Conservation (phyloP, 2,888 invertebrate species). For the Sarcophaga rosellei region DNA sequence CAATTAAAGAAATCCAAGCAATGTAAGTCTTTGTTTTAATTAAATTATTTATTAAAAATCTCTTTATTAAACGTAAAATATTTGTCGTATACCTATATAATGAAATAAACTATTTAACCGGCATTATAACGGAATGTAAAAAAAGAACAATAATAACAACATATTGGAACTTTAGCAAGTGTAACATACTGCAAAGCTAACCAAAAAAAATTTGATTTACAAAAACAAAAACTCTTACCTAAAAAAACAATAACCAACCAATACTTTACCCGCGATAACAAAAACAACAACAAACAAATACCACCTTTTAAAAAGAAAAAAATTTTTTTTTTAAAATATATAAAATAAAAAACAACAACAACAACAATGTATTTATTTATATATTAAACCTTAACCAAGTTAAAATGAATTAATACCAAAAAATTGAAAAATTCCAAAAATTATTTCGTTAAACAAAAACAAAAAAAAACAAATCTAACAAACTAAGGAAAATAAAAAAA, state of each 20-base stretch:
- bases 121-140: too few species aligned
- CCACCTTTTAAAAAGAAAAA: slow-evolving; percentile 43
- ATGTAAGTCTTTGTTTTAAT: too few species aligned
- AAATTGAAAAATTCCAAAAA: slow-evolving; percentile 67
- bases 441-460: slow-evolving; percentile 65
- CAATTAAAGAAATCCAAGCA: too few species aligned
- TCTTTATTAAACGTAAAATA: too few species aligned
- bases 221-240: slow-evolving; percentile 57
- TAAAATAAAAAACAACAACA: slow-evolving; percentile 43
- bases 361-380: slow-evolving; percentile 29
- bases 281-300: slow-evolving; percentile 59
- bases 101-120: too few species aligned
- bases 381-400: slow-evolving; percentile 59
- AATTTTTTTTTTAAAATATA: neutral
- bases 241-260: slow-evolving; percentile 56
- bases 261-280: slow-evolving; percentile 50
- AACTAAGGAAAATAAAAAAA: slow-evolving; percentile 1
- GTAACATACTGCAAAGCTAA: neutral
- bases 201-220: slow-evolving; percentile 17
- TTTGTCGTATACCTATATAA: too few species aligned
- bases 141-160: too few species aligned
- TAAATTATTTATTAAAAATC: too few species aligned
- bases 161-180: neutral
- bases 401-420: slow-evolving; percentile 66
- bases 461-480: slow-evolving; percentile 59